Evolutionary conservation across 2,888 invertebrate species (phyloP), one percentile per base, ranked within the genome.

Genomic region (Cerastis rubricosa): DNA sequence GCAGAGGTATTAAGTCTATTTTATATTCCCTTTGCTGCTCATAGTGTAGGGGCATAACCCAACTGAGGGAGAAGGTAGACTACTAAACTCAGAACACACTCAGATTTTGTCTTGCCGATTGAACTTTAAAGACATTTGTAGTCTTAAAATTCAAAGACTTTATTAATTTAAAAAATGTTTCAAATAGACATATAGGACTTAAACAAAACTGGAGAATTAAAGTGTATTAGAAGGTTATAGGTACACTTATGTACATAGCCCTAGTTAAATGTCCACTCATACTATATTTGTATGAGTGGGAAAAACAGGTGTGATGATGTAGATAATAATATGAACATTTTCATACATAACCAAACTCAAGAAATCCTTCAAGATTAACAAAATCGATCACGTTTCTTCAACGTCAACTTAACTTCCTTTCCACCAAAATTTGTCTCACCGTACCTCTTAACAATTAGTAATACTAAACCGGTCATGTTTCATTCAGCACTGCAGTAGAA

Each of bases 391-490:
- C 17, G 11, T 66, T 66, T 35, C n/a, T 35, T 25, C 66, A 3
- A 43, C 11, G 3, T 45, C 22, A 75, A 66, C 12, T 68, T 61
- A n/a, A 59, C 12, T n/a, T 35, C 25, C 45, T 45, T 54, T 61
- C 4, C 49, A n/a, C 40, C n/a, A 63, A 63, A 71, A 82, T 68
- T 61, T 25, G 1, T 5, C 9, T 64, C 29, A 35, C 40, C 19
- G 45, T 40, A 68, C 67, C 65, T 75, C n/a, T n/a, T 64, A 14
- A 84, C 68, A 79, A 76, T 75, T 69, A 59, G 76, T 76, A 74
- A 81, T 17, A 80, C 49, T 71, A 84, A 82, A 80, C 74, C 67
- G 8, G 57, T 8, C 9, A 64, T 76, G 4, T 76, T 72, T 17
- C 65, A 73, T 68, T 71, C 70, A 4, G 51, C 29, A 64, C 25